Evolutionary conservation across 1,140 invertebrate genomes (phyloP), one percentile per base, ranked within the genome.

Genomic region (Drosophila lacteicornis): DNA sequence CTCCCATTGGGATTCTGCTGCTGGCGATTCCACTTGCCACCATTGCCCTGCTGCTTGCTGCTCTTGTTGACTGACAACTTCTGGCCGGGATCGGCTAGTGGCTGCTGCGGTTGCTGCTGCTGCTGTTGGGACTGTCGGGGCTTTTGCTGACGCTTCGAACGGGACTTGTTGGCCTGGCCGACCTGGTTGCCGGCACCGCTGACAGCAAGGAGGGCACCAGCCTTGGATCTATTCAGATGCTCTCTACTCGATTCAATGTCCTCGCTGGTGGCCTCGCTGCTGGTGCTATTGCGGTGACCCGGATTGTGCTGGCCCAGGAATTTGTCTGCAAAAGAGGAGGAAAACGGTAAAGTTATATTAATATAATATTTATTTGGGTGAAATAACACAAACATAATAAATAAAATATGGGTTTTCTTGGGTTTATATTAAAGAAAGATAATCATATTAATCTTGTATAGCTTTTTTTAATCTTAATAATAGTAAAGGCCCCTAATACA

Each of bases 221-320:
- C 47, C 19, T 85, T 82, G 40, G 76, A 47, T 33, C 83, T 84
- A 22, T 57, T 55, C 27, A 86, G 49, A 4, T 90, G 86, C 59
- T 92, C 91, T 33, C 91, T 74, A 30, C 90, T 91, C 15, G 87
- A 92, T 27, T 80, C 79, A 6, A 84, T 82, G 55, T 91, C 91
- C 70, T 91, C 88, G 78, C 88, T 91, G 62, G 91, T 81, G n/a
- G 82, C 71, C 63, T 92, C 91, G 60, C 91, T 92, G 55, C 91
- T 82, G 59, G 90, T 92, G 75, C 91, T 92, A 47, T 92, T 92
- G 22, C 91, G 86, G 71, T 92, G 91, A 0, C 75, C 78, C 3
- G 80, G 70, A 80, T 92, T 92, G 75, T 92, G 91, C 55, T 80
- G 82, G 46, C 78, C 73, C 61, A 87, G 55, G 38, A 75, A 81